phyloP scores from a whole-genome alignment of 2,113 vertebrate genomes.

The Mormoops blainvillei region DNA sequence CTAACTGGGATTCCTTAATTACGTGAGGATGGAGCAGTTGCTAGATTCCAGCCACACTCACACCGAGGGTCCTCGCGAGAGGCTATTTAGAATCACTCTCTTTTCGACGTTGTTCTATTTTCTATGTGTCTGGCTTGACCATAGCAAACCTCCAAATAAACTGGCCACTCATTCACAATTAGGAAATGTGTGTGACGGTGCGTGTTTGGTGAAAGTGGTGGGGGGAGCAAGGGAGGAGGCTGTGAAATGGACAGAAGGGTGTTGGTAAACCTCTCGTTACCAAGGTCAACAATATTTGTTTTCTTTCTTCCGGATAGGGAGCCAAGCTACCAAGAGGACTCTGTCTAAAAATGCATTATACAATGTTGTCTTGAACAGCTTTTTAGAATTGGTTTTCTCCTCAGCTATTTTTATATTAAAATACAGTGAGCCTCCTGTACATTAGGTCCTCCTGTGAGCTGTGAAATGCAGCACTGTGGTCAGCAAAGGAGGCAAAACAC shows the following conservation, averaged over 20 bases:
- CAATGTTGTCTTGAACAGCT: background rate
- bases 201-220: rapidly evolving
- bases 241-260: background rate
- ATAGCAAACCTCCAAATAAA: background rate
- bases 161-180: background rate
- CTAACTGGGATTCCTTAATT: background rate
- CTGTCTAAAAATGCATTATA: slow-evolving; percentile 12
- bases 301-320: background rate
- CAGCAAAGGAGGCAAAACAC: slow-evolving; percentile 21
- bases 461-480: slow-evolving; percentile 36
- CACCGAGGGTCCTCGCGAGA: background rate
- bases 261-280: slow-evolving; percentile 7
- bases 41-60: background rate
- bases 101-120: background rate
- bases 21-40: background rate
- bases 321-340: background rate
- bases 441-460: background rate
- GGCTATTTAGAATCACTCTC: background rate
- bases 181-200: background rate
- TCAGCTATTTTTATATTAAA: slow-evolving; percentile 59
- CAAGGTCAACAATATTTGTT: slow-evolving; percentile 36
- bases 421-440: slow-evolving; percentile 41
- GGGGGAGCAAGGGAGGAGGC: background rate
- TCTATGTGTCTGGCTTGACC: background rate
- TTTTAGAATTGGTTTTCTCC: slow-evolving; percentile 30